Evolutionary conservation across 2,888 invertebrate genomes (phyloP).

Genomic region (Allygus modestus): DNA sequence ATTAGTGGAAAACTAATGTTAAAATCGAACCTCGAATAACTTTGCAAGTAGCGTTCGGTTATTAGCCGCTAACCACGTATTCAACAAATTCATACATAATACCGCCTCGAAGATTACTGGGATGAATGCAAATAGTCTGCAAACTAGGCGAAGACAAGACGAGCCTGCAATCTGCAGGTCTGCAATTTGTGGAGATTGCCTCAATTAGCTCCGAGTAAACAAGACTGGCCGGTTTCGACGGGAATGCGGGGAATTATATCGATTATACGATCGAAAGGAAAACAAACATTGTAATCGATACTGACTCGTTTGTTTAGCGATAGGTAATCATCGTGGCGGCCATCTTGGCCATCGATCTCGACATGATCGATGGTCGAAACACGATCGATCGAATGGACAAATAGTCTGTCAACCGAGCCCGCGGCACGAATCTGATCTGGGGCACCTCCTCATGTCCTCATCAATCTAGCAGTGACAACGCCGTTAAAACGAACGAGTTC

Average conservation of each 20-base stretch:
- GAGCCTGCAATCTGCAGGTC: constrained; percentile 30
- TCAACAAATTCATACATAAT: not conserved
- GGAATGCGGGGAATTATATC: constrained; percentile 52
- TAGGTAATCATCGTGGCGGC: constrained; percentile 44
- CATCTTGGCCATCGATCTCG: constrained; percentile 42
- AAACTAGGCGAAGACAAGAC: constrained; percentile 37
- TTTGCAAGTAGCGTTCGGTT: not conserved
- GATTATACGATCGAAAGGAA: constrained; percentile 53
- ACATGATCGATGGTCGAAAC: constrained; percentile 20
- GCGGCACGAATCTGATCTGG: constrained; percentile 32
- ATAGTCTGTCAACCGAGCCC: constrained; percentile 39
- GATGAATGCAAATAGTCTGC: constrained; percentile 12
- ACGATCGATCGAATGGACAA: constrained; percentile 40
- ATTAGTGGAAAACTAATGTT: too few relatives aligned
- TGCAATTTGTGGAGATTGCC: constrained; percentile 46
- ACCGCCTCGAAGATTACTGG: not conserved
- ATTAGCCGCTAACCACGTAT: not conserved
- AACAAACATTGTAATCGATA: constrained; percentile 51
- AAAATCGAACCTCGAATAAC: too few relatives aligned
- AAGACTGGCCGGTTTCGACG: constrained; percentile 26
- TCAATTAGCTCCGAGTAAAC: constrained; percentile 31
- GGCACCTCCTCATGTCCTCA: not conserved
- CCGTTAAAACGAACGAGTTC: not conserved
- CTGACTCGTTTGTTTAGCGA: constrained; percentile 50
- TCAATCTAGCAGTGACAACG: not conserved